Conservation (phyloP, 2,888 invertebrate genomes). For the Bellardia bayeri region DNA sequence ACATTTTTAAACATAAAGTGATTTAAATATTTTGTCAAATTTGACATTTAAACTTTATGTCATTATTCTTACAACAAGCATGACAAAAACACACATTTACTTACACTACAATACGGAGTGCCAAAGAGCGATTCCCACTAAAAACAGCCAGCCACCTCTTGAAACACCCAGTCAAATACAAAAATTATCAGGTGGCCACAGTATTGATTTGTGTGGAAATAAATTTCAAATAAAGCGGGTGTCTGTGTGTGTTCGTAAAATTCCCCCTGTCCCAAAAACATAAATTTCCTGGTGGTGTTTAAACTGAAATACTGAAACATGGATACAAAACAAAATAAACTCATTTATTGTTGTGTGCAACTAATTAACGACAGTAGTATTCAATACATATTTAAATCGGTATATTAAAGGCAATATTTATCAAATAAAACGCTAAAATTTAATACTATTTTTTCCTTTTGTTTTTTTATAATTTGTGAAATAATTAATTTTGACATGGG, state of each 20-base stretch:
- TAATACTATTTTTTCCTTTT: no score
- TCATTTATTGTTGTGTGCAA: no score
- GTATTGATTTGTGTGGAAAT: conserved; percentile 52
- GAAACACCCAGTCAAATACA: conserved; percentile 6
- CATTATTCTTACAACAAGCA: conserved; percentile 44
- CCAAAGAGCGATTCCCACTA: conserved; percentile 15
- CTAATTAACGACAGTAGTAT: no score
- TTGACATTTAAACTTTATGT: conserved; percentile 69
- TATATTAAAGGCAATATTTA: no score
- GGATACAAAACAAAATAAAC: conserved; percentile 72
- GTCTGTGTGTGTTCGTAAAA: conserved; percentile 14
- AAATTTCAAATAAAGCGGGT: conserved; percentile 9
- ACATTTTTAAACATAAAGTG: conserved; percentile 56
- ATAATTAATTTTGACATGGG: no score
- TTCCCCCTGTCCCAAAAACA: neutral
- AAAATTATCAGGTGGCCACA: conserved; percentile 66
- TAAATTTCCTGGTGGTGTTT: neutral
- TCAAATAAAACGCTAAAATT: no score
- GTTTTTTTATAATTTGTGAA: no score
- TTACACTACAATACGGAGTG: conserved; percentile 10
- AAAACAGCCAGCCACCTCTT: conserved; percentile 23
- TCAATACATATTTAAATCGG: no score
- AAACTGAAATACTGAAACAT: conserved; percentile 6
- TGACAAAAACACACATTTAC: conserved; percentile 11
- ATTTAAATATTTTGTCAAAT: conserved; percentile 69